These are phyloP conservation scores for Phyllotreta striolata DNA, from an alignment of 2,888 invertebrate genomes.

Conservation along the genomic window DNA sequence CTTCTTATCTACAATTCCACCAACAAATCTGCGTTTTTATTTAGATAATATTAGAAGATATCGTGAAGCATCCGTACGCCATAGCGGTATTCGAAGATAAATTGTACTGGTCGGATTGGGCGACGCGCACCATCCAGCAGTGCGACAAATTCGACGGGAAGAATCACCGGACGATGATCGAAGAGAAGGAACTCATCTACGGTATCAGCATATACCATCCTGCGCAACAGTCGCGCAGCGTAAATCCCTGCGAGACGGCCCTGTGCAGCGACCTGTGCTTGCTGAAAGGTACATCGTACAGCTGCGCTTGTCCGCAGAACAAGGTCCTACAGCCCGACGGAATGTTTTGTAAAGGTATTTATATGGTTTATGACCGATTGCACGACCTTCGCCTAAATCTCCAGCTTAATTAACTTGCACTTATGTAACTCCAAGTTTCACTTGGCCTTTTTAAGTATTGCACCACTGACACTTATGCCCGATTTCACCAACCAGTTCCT, in stretches of 20 bases:
- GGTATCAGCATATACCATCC: constrained; percentile 82
- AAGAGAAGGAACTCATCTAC: constrained; percentile 64
- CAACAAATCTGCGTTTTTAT: constrained; percentile 24
- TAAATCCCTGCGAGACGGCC: constrained; percentile 70
- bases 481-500: too few species aligned
- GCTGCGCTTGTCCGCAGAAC: constrained; percentile 81
- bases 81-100: constrained; percentile 87
- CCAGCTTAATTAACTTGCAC: too few species aligned
- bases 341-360: constrained; percentile 66
- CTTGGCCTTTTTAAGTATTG: too few species aligned
- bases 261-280: constrained; percentile 83
- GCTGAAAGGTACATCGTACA: constrained; percentile 66
- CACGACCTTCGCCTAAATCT: too few species aligned
- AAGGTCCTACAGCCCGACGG: constrained; percentile 67
- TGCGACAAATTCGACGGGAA: constrained; percentile 82
- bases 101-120: constrained; percentile 92
- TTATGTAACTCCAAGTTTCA: not conserved
- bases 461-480: too few species aligned
- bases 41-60: constrained; percentile 64
- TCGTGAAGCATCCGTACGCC: constrained; percentile 81
- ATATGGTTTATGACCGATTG: constrained; percentile 7
- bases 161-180: constrained; percentile 65
- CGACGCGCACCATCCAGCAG: constrained; percentile 74
- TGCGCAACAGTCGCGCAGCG: constrained; percentile 63
- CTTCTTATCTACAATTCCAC: not conserved